Evolutionary conservation across 2,888 invertebrate species (phyloP).

Genomic region (Eurois occulta): DNA sequence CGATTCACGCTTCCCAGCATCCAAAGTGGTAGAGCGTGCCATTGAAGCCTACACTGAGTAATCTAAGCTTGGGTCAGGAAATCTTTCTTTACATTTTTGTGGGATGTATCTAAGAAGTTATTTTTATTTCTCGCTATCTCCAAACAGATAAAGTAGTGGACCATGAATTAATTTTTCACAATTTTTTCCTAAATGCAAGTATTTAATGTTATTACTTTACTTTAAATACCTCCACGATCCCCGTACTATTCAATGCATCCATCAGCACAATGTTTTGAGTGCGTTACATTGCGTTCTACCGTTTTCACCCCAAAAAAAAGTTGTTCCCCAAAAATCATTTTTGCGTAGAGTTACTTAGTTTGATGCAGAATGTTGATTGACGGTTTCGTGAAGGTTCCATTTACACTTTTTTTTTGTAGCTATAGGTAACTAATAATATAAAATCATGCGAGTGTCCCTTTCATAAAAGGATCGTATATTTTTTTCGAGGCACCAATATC

Average conservation of each 20-base stretch:
- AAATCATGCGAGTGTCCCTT: neutral
- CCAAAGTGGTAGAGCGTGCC: constrained; percentile 65
- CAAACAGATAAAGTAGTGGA: neutral
- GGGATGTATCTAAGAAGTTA: neutral
- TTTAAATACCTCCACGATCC: neutral
- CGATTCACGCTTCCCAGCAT: constrained; percentile 66
- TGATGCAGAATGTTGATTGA: neutral
- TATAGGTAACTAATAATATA: neutral
- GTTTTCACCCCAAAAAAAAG: neutral
- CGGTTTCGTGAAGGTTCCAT: neutral
- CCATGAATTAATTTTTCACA: neutral
- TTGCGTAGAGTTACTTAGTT: neutral
- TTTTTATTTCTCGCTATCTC: neutral
- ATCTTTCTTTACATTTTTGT: constrained; percentile 11
- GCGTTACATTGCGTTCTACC: neutral
- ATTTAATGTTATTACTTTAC: neutral
- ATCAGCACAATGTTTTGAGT: neutral
- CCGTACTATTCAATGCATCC: neutral
- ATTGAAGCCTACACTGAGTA: constrained; percentile 60
- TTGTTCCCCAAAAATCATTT: neutral
- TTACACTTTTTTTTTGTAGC: neutral
- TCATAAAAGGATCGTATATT: constrained; percentile 18
- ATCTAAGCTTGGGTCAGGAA: constrained; percentile 51
- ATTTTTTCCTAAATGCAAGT: neutral
- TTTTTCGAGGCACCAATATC: constrained; percentile 39